Evolutionary conservation across 2,797 vertebrate genomes (phyloP).

Genomic region (Argya squamiceps): DNA sequence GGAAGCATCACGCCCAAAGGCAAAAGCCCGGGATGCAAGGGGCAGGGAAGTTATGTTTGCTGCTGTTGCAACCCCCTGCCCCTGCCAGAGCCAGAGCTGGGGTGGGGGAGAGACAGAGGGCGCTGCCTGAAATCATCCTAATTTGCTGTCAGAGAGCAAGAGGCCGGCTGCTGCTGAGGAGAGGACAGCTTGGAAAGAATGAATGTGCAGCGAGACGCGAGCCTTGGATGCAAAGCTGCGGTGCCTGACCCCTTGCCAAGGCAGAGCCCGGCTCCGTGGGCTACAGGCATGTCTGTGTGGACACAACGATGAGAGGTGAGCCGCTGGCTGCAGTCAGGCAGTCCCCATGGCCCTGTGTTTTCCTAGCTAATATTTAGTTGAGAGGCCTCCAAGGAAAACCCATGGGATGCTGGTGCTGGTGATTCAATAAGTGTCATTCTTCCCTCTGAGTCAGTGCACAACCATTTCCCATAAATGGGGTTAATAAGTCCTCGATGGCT

Average conservation of each 20-base stretch:
- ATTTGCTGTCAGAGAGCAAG: neutral
- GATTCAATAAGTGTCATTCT: conserved; percentile 62
- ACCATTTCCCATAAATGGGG: conserved; percentile 40
- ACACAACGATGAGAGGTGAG: neutral
- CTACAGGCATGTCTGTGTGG: neutral
- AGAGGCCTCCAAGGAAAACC: conserved; percentile 54
- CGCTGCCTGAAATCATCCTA: neutral
- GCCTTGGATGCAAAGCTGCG: neutral
- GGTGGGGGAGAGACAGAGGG: neutral
- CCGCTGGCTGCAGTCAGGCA: neutral
- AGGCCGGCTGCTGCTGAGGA: neutral
- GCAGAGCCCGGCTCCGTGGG: neutral
- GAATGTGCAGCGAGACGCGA: accelerated
- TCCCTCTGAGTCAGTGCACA: conserved; percentile 50
- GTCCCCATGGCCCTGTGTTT: neutral
- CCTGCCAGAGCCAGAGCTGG: neutral
- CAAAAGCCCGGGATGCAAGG: accelerated
- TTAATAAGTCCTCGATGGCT: conserved; percentile 20
- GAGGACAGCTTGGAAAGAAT: neutral
- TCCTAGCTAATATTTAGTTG: conserved; percentile 54
- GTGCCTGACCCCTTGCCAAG: neutral
- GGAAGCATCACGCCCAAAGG: accelerated
- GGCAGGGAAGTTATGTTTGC: neutral
- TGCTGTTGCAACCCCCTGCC: neutral
- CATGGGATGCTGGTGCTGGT: conserved; percentile 1